Evolutionary conservation across 2,113 vertebrate genomes (phyloP), one percentile per base, ranked within the genome.

Genomic region (Pimephales promelas): DNA sequence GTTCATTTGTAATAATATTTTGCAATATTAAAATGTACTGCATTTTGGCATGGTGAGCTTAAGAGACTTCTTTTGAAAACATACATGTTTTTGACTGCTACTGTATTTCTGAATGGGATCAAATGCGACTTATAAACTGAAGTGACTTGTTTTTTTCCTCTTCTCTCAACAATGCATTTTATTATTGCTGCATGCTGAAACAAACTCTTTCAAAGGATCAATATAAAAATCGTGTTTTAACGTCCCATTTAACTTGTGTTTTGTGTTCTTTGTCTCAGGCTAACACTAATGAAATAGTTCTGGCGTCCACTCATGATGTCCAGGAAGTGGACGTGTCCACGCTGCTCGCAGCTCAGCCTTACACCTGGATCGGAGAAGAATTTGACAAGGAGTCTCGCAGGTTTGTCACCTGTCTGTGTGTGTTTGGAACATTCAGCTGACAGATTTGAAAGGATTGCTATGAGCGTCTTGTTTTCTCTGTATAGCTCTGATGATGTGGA

Each of bases 291-390:
- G 97, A 99, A 92, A 96, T 99, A 24, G 98, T 98, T 88, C 91
- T 99, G 92, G 98, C 98, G 66, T 99, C 98, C 82, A 98, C 98
- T 52, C 98, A 99, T 72, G 97, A 99, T 77, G 97, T 99, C 83
- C 97, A 98, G 91, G 98, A 99, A 89, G 97, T 99, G 16, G 97
- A 99, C 68, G 95, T 99, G 80, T 95, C 98, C 20, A 95, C 93
- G 79, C 93, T 99, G 0, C 92, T 99, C 86, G 95, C 97, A 28
- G 96, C 96, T 74, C 97, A 99, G 83, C 94, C 97, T 1, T 99
- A 94, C 87, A 96, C 97, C 85, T 99, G 98, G 98, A 99, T 99
- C 74, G 98, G 97, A 71, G 98, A 99, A 70, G 98, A 99, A 83
- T 98, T 94, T 84, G 98, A 99, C 92, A 95, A 95, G 89, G 98